These are phyloP conservation scores for Polietes domitor DNA, from an alignment of 2,888 invertebrate genomes.

Conservation along the genomic window DNA sequence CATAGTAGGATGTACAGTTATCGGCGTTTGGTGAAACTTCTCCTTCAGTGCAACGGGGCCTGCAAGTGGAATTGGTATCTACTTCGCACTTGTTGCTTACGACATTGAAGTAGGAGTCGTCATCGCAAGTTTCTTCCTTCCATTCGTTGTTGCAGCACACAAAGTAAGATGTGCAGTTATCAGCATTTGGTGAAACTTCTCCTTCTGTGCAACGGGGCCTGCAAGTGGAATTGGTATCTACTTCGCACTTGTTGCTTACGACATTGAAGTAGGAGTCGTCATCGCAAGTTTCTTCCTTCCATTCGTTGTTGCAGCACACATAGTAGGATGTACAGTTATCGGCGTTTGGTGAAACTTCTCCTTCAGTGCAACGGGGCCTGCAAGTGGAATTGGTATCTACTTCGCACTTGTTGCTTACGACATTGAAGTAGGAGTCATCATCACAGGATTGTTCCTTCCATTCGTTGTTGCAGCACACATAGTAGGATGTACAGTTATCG, in stretches of 20 bases:
- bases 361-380: too few relatives aligned
- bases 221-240: slow-evolving; percentile 47
- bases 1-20: too few relatives aligned
- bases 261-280: slow-evolving; percentile 60
- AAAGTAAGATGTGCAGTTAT: slow-evolving; percentile 65
- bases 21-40: too few relatives aligned
- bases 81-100: slow-evolving; percentile 35
- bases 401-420: background rate
- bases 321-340: slow-evolving; percentile 48
- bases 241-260: slow-evolving; percentile 36
- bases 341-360: background rate
- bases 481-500: slow-evolving; percentile 33
- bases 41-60: too few relatives aligned
- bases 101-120: slow-evolving; percentile 67
- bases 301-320: slow-evolving; percentile 59
- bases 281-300: slow-evolving; percentile 61
- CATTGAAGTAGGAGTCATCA: slow-evolving; percentile 70
- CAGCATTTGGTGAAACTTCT: slow-evolving; percentile 63
- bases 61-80: background rate
- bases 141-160: slow-evolving; percentile 66
- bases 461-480: slow-evolving; percentile 41
- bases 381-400: slow-evolving; percentile 50
- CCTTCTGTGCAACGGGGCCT: slow-evolving; percentile 65
- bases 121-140: slow-evolving; percentile 68
- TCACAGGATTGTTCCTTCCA: slow-evolving; percentile 25